These are phyloP conservation scores for Lepidochitona cinerea DNA, from an alignment of 2,888 invertebrate genomes.

Conservation along the genomic window DNA sequence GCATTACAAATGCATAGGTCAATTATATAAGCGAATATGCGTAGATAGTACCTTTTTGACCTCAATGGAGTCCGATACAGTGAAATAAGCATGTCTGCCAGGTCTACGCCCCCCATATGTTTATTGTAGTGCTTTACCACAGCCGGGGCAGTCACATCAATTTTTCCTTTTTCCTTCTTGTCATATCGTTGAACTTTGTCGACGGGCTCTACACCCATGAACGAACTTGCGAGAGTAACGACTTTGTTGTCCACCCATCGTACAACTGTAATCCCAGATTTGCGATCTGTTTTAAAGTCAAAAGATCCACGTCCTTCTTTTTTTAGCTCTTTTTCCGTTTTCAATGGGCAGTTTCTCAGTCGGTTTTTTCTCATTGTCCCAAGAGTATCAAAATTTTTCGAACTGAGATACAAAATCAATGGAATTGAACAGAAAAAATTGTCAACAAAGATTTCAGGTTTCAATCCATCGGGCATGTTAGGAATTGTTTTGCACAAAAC, in stretches of 20 bases:
- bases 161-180: not conserved
- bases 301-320: slow-evolving; percentile 1
- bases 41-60: not conserved
- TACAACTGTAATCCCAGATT: not conserved
- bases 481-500: not conserved
- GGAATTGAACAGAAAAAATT: slow-evolving; percentile 7
- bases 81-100: slow-evolving; percentile 1
- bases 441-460: not conserved
- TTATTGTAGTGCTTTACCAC: not conserved
- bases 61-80: not conserved
- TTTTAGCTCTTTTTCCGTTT: not conserved
- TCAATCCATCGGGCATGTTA: not conserved
- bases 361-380: not conserved
- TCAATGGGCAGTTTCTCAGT: not conserved
- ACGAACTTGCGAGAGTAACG: not conserved
- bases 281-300: not conserved
- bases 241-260: not conserved
- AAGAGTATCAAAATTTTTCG: not conserved
- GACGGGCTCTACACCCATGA: not conserved
- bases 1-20: not conserved
- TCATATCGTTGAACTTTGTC: not conserved
- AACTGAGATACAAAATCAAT: not conserved
- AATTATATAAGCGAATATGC: not conserved
- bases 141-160: not conserved
- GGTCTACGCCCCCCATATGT: slow-evolving; percentile 1